These are phyloP conservation scores for Pantelozetes paolii DNA, from an alignment of 2,888 invertebrate species.

Conservation along the genomic window DNA sequence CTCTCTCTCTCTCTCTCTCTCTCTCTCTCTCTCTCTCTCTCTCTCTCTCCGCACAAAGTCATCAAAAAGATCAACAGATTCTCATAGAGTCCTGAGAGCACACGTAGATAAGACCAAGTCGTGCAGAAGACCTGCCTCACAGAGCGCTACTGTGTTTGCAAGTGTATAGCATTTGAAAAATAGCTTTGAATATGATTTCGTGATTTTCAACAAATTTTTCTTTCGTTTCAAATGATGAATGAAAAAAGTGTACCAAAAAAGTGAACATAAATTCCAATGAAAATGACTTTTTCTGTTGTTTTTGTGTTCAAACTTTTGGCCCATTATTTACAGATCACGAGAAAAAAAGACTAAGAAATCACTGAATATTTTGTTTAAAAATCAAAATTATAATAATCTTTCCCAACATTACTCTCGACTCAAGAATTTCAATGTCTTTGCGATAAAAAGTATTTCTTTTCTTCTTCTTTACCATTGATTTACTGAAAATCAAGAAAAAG, in stretches of 20 bases:
- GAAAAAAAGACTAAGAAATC: slow-evolving; percentile 5
- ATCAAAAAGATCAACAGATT: too few relatives aligned
- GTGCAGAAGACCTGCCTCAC: slow-evolving; percentile 1
- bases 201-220: slow-evolving; percentile 3
- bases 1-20: too few relatives aligned
- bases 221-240: slow-evolving; percentile 19
- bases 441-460: not conserved
- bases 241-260: slow-evolving; percentile 14
- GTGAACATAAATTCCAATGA: not conserved
- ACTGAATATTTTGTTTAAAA: not conserved
- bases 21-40: too few relatives aligned
- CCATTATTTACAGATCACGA: not conserved
- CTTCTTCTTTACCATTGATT: not conserved
- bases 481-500: not conserved
- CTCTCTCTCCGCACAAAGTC: too few relatives aligned
- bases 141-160: slow-evolving; percentile 23
- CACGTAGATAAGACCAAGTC: not conserved
- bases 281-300: slow-evolving; percentile 21
- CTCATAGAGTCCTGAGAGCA: not conserved
- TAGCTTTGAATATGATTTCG: slow-evolving; percentile 31
- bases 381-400: not conserved
- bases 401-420: not conserved
- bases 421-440: too few relatives aligned
- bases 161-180: not conserved
- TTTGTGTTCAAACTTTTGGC: not conserved